A percentile compares a stretch with the other conserved stretches of the same genome.
Conservation (phyloP, 2,888 invertebrate species). For the Asteroscopus sphinx region DNA sequence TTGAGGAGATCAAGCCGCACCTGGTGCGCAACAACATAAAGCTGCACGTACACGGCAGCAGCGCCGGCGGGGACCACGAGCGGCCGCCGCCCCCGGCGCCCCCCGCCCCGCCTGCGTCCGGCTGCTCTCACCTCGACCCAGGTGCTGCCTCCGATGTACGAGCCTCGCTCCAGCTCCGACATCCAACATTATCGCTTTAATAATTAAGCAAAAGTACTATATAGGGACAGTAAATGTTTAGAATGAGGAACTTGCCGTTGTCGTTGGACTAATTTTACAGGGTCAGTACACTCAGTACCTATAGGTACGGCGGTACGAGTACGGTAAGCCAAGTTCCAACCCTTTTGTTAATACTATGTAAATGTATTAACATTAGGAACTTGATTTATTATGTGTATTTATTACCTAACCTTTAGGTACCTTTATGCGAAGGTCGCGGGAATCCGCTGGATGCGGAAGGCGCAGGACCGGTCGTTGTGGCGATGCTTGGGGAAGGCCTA, state of each 20-base stretch:
- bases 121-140: constrained; percentile 81
- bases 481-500: too few relatives aligned
- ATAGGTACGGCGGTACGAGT: too few relatives aligned
- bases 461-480: too few relatives aligned
- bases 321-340: not conserved
- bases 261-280: constrained; percentile 1
- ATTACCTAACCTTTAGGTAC: too few relatives aligned
- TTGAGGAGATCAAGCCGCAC: constrained; percentile 85
- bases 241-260: not conserved
- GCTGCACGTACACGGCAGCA: constrained; percentile 73
- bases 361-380: too few relatives aligned
- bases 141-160: constrained; percentile 86
- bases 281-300: too few relatives aligned
- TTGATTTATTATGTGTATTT: too few relatives aligned
- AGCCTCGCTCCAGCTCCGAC: constrained; percentile 64
- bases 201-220: not conserved
- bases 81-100: constrained; percentile 26
- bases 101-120: constrained; percentile 38
- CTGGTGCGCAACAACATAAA: constrained; percentile 82
- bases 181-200: constrained; percentile 17
- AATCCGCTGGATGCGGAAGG: too few relatives aligned
- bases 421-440: too few relatives aligned
- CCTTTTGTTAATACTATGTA: not conserved
- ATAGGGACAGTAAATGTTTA: not conserved
- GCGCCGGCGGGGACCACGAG: constrained; percentile 66